Evolutionary conservation across 2,888 invertebrate genomes (phyloP).

Genomic region (Microdon myrmicae): DNA sequence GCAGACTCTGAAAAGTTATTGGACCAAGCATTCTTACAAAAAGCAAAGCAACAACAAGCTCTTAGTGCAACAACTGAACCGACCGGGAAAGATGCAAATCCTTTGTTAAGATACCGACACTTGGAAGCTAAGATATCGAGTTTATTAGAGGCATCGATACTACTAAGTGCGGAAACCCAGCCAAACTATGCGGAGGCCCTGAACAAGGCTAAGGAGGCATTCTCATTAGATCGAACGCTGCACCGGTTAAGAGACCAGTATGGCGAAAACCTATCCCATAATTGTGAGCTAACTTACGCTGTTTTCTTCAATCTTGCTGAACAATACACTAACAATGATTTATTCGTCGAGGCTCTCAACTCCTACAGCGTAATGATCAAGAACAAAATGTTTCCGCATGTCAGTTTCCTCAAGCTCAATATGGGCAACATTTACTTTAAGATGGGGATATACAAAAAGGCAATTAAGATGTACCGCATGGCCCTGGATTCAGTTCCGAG

Average conservation of each 20-base stretch:
- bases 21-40: slow-evolving; percentile 77
- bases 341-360: slow-evolving; percentile 95
- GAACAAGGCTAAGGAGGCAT: slow-evolving; percentile 96
- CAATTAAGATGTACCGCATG: slow-evolving; percentile 98
- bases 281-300: slow-evolving; percentile 94
- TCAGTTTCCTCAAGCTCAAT: slow-evolving; percentile 93
- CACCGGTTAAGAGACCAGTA: slow-evolving; percentile 92
- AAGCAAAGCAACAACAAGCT: slow-evolving; percentile 61
- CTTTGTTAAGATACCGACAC: slow-evolving; percentile 90
- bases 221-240: slow-evolving; percentile 88
- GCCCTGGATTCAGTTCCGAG: slow-evolving; percentile 96
- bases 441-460: slow-evolving; percentile 92
- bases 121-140: slow-evolving; percentile 90
- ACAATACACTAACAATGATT: slow-evolving; percentile 93
- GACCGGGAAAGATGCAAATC: slow-evolving; percentile 74
- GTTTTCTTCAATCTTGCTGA: slow-evolving; percentile 95
- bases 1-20: slow-evolving; percentile 76
- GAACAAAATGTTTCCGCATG: slow-evolving; percentile 93
- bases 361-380: slow-evolving; percentile 94
- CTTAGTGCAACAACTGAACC: slow-evolving; percentile 67
- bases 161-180: slow-evolving; percentile 61
- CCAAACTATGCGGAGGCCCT: slow-evolving; percentile 69
- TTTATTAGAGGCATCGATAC: slow-evolving; percentile 89
- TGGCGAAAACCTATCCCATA: slow-evolving; percentile 88
- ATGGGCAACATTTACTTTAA: slow-evolving; percentile 98